These are phyloP conservation scores for Propithecus deckenii DNA, from an alignment of 2,797 vertebrate species.

Conservation along the genomic window DNA sequence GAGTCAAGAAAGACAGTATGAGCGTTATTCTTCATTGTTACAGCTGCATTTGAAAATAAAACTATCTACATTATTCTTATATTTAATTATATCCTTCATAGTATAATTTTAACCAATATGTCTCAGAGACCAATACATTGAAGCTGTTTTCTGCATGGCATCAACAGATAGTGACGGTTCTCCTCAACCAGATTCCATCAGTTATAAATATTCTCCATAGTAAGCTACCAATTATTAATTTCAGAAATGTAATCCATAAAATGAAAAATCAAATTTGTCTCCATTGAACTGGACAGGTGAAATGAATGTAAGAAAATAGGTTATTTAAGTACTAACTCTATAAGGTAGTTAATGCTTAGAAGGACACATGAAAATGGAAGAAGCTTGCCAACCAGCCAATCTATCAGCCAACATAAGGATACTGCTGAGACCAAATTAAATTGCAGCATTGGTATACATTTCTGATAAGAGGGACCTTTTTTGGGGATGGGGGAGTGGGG, in stretches of 20 bases:
- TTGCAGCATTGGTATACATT: conserved; percentile 22
- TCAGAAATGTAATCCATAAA: conserved; percentile 28
- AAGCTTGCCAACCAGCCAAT: conserved; percentile 40
- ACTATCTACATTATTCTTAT: conserved; percentile 1
- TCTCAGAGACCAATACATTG: neutral
- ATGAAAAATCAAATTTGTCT: conserved; percentile 55
- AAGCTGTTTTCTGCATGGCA: conserved; percentile 49
- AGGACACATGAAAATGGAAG: conserved; percentile 44
- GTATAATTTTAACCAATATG: conserved; percentile 13
- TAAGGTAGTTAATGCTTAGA: conserved; percentile 48
- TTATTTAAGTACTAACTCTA: conserved; percentile 38
- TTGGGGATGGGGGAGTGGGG: neutral
- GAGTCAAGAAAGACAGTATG: neutral
- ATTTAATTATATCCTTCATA: neutral
- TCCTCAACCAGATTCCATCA: conserved; percentile 23
- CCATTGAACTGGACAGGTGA: conserved; percentile 51
- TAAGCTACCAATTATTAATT: conserved; percentile 61
- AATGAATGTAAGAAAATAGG: conserved; percentile 54
- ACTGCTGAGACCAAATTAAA: conserved; percentile 49
- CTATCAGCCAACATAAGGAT: conserved; percentile 31
- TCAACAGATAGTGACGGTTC: conserved; percentile 9
- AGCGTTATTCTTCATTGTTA: neutral
- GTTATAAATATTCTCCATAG: conserved; percentile 50
- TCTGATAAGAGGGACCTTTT: conserved; percentile 25
- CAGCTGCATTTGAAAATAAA: neutral